A percentile compares a stretch with the other conserved stretches of the same genome.
phyloP scores from a whole-genome alignment of 2,113 vertebrate genomes.

The Scatophagus argus region DNA sequence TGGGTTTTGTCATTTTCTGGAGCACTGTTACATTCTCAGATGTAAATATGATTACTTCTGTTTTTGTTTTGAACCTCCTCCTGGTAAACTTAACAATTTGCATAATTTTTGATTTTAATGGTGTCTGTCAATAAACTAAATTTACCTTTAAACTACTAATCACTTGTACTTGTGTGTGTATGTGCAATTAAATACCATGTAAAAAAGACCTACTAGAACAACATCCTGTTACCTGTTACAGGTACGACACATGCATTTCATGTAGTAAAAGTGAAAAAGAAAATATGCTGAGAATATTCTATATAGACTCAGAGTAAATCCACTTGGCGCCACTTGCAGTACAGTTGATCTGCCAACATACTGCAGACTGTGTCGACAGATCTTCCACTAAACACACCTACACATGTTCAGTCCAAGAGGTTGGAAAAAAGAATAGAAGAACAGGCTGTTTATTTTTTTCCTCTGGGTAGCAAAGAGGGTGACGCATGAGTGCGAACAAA shows the following conservation, averaged over 20 bases:
- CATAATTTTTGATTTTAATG: slow-evolving; percentile 33
- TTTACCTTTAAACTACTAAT: slow-evolving; percentile 25
- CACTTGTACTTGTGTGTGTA: slow-evolving; percentile 1
- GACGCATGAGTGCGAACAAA: slow-evolving; percentile 20
- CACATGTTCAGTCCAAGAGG: not conserved
- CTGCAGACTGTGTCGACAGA: slow-evolving; percentile 11
- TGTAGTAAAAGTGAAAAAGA: not conserved
- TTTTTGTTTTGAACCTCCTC: slow-evolving; percentile 19
- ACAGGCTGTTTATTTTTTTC: not conserved
- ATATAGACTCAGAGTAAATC: slow-evolving; percentile 4
- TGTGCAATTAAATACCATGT: not conserved
- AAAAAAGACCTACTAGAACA: not conserved
- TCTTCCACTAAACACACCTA: slow-evolving; percentile 20
- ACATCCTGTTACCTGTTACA: not conserved
- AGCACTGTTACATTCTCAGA: slow-evolving; percentile 41
- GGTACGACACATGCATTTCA: not conserved
- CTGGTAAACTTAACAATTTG: not conserved
- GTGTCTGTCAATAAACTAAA: slow-evolving; percentile 65
- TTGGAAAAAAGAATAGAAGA: slow-evolving; percentile 11
- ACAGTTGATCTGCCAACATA: slow-evolving; percentile 13
- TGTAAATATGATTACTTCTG: slow-evolving; percentile 47
- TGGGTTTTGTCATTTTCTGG: slow-evolving; percentile 17
- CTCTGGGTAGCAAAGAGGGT: slow-evolving; percentile 8
- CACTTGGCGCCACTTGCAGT: slow-evolving; percentile 11
- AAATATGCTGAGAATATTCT: not conserved